These are phyloP conservation scores for Rhinogobius similis DNA, from an alignment of 2,113 vertebrate genomes.

Conservation along the genomic window DNA sequence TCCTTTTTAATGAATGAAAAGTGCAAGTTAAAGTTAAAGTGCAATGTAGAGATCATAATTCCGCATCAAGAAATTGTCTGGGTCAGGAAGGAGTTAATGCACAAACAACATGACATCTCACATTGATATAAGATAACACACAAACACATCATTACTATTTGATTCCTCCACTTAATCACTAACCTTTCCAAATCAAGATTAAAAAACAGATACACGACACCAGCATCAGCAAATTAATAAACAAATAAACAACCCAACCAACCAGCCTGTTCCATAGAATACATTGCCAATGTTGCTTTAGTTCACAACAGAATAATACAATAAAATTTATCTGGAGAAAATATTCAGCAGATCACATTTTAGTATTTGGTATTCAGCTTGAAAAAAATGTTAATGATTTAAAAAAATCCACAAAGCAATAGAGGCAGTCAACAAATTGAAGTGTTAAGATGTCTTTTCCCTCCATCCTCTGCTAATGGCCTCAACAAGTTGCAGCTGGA, in stretches of 20 bases:
- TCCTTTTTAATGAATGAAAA: not conserved
- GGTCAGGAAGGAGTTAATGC: not conserved
- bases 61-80: not conserved
- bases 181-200: not conserved
- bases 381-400: not conserved
- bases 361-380: not conserved
- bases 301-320: too few relatives aligned
- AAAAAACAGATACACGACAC: not conserved
- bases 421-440: not conserved
- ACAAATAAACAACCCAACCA: too few relatives aligned
- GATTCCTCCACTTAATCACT: not conserved
- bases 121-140: not conserved
- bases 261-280: too few relatives aligned
- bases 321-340: too few relatives aligned
- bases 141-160: not conserved
- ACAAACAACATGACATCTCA: not conserved
- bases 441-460: not conserved
- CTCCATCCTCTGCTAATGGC: not conserved
- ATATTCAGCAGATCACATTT: too few relatives aligned
- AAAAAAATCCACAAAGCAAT: not conserved
- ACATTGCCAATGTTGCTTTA: too few relatives aligned
- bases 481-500: not conserved
- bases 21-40: not conserved
- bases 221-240: not conserved
- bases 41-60: not conserved